Base-by-base conservation (phyloP, 2,797 vertebrate species). In the Mus spretus region DNA sequence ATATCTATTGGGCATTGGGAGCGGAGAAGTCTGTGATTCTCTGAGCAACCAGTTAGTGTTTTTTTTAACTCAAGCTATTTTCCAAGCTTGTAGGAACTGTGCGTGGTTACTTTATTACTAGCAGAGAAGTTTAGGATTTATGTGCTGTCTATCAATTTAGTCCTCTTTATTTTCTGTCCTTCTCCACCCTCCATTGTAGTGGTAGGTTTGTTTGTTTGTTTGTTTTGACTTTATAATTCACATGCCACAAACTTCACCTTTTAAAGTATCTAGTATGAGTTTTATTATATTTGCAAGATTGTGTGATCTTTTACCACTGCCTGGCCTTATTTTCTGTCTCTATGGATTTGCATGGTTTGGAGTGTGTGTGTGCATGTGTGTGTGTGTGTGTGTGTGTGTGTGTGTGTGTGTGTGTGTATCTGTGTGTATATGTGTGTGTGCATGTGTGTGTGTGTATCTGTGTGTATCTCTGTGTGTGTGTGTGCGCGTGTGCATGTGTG, bases 241-340 rank as follows among this genome's bases (percentile, higher is more conserved):
- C 5, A 50, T 14, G 31, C 17, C 74, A 89, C 26, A 67, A 74
- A 77, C 63, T 70, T 67, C 5, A 70, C 17, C 40, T 59, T 87
- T 82, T 37, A 88, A 91, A 93, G 19, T 50, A 3, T 83, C 81
- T 0, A 19, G 9, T 74, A 14, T 81, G 8, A 28, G 6, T 67
- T 96, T 94, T 82, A 65, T 47, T 79, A 3, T 74, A 61, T 53
- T 85, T 67, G 28, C 87, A 44, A 83, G 87, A 55, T 37, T 90
- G 20, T 74, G 50, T 91, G 83, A 70, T 47, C 15, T 34, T 9
- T 79, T 77, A 47, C 40, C 5, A 31, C 74, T 74, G 0, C n/a
- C 7, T 77, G 75, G 34, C 50, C 70, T 57, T 74, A 74, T 28
- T 57, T 88, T 88, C 53, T 88, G n/a, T 59, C 53, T 70, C 63